A percentile compares a stretch with the other conserved stretches of the same genome.
Conservation (phyloP, 2,113 vertebrate genomes). For the Beaufortia kweichowensis region DNA sequence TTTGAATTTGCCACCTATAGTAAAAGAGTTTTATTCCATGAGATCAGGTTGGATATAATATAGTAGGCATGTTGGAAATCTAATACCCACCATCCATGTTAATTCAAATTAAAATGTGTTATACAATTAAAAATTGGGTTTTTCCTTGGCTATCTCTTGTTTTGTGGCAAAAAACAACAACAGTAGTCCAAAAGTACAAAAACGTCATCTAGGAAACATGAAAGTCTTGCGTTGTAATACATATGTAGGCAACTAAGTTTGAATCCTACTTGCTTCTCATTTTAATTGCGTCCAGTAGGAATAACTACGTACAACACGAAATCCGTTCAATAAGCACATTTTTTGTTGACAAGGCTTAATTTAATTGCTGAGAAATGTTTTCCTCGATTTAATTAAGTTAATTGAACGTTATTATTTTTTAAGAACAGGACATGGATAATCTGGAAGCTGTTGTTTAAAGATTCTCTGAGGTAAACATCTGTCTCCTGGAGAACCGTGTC, state of each 20-base stretch:
- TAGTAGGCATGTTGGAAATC: too few species aligned
- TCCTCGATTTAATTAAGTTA: background rate
- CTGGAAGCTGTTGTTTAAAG: constrained; percentile 37
- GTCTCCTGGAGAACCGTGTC: constrained; percentile 22
- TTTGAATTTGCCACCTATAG: too few species aligned
- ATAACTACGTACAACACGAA: background rate
- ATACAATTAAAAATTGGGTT: too few species aligned
- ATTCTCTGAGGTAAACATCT: constrained; percentile 46
- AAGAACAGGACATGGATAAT: background rate
- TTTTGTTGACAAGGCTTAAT: background rate
- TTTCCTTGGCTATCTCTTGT: too few species aligned
- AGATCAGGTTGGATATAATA: too few species aligned
- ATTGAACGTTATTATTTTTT: background rate
- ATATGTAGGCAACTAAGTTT: background rate
- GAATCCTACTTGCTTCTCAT: background rate
- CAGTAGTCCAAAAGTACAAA: too few species aligned
- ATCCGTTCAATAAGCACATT: background rate
- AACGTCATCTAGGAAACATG: too few species aligned
- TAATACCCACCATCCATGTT: too few species aligned
- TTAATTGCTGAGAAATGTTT: too few species aligned
- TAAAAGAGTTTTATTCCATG: too few species aligned
- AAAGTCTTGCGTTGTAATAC: background rate
- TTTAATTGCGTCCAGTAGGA: constrained; percentile 4
- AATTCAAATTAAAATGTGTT: too few species aligned
- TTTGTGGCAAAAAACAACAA: too few species aligned